Conservation (phyloP, 2,113 vertebrate species). For the Hemicordylus capensis region DNA sequence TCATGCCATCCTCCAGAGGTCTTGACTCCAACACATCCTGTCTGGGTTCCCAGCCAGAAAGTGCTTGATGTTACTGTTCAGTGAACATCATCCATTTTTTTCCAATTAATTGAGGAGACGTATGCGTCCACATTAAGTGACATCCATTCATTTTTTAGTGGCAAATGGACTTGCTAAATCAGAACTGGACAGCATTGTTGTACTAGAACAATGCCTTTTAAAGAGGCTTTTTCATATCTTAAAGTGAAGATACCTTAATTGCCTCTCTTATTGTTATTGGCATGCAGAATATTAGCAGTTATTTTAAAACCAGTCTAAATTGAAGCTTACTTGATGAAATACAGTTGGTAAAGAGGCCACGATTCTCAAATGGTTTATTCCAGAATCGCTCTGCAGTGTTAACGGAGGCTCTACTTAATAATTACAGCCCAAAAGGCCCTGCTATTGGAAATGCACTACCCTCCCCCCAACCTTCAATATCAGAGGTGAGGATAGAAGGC, state of each 20-base stretch:
- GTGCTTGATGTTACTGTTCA: constrained; percentile 33
- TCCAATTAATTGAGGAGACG: constrained; percentile 62
- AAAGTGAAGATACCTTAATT: neutral
- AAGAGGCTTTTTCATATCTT: neutral
- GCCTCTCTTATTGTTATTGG: neutral
- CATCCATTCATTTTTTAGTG: constrained; percentile 49
- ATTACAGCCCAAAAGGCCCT: neutral
- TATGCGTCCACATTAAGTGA: constrained; percentile 41
- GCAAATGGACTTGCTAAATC: constrained; percentile 56
- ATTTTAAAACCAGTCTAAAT: constrained; percentile 11
- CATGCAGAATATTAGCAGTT: neutral
- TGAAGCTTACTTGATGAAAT: neutral
- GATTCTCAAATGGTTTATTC: neutral
- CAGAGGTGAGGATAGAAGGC: neutral
- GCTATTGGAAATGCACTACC: neutral
- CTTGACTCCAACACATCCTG: constrained; percentile 48
- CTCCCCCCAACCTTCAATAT: neutral
- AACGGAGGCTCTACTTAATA: neutral
- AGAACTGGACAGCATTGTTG: constrained; percentile 10
- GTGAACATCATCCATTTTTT: constrained; percentile 26
- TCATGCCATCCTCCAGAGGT: constrained; percentile 43
- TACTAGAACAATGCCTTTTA: neutral
- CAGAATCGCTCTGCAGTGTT: neutral
- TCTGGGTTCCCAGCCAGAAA: constrained; percentile 44
- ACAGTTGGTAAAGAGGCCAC: neutral